These are phyloP conservation scores for Saccopteryx bilineata DNA, from an alignment of 2,113 vertebrate species.

Conservation along the genomic window DNA sequence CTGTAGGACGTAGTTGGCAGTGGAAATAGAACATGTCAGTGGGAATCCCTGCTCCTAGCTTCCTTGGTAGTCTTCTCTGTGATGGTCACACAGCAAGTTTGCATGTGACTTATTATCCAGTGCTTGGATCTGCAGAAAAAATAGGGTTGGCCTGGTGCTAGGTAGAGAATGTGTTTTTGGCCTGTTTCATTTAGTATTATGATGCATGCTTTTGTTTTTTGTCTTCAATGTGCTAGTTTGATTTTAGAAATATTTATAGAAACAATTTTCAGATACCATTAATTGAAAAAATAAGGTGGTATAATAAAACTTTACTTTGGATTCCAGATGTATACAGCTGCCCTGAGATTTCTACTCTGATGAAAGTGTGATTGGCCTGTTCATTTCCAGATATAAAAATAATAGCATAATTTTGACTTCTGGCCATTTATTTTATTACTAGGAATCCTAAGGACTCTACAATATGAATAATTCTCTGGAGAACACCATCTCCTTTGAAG, in stretches of 20 bases:
- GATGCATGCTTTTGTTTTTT: conserved; percentile 55
- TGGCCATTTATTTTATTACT: conserved; percentile 76
- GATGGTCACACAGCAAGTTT: conserved; percentile 47
- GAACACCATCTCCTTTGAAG: conserved; percentile 99
- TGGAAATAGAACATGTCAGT: background rate
- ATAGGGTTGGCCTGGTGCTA: background rate
- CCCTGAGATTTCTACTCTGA: conserved; percentile 53
- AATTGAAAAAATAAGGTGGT: conserved; percentile 21
- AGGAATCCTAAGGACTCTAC: conserved; percentile 89
- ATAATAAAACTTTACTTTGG: conserved; percentile 51
- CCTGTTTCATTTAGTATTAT: conserved; percentile 23
- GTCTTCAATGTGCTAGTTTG: conserved; percentile 65
- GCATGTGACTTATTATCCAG: conserved; percentile 2
- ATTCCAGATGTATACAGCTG: conserved; percentile 58
- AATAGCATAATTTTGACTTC: conserved; percentile 53
- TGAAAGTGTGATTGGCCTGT: conserved; percentile 61
- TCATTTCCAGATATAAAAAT: conserved; percentile 52
- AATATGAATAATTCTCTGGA: conserved; percentile 99
- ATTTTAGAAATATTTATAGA: conserved; percentile 67
- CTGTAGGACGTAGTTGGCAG: background rate
- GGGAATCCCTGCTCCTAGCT: background rate
- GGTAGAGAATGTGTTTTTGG: conserved; percentile 7
- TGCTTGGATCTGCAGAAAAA: conserved; percentile 29
- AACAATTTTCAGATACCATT: conserved; percentile 42
- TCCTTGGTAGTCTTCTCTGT: conserved; percentile 18